A percentile compares a stretch with the other conserved stretches of the same genome.
Conservation (phyloP, 2,888 invertebrate species). For the Bimastos eiseni region DNA sequence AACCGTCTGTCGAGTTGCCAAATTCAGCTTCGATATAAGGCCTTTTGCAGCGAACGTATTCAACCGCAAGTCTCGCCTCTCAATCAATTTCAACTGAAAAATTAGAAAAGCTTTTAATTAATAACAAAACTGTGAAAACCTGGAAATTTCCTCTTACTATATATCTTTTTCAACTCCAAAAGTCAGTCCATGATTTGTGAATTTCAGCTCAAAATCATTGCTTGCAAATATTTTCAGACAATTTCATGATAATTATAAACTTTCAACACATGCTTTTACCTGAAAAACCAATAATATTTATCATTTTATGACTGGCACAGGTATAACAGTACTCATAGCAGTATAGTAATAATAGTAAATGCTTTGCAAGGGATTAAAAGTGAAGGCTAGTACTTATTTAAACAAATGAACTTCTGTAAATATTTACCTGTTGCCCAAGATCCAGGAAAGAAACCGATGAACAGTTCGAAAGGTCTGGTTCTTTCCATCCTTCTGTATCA, state of each 20-base stretch:
- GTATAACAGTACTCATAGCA: not conserved
- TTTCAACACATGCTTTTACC: not conserved
- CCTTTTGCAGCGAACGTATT: constrained; percentile 68
- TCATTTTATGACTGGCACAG: not conserved
- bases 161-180: not conserved
- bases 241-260: not conserved
- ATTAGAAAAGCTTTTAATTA: not conserved
- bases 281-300: not conserved
- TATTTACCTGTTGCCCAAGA: not conserved
- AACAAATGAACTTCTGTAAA: not conserved
- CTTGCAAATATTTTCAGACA: not conserved
- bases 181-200: not conserved
- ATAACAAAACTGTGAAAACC: not conserved
- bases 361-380: no score
- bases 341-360: not conserved
- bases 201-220: not conserved
- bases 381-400: not conserved
- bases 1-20: constrained; percentile 71
- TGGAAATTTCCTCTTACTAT: not conserved
- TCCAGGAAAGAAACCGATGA: constrained; percentile 68
- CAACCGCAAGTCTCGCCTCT: constrained; percentile 75
- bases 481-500: constrained; percentile 77
- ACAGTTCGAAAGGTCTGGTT: constrained; percentile 89
- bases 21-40: constrained; percentile 75
- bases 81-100: constrained; percentile 73